These are phyloP conservation scores for Amphibalanus amphitrite DNA, from an alignment of 1,140 invertebrate species.

Conservation along the genomic window DNA sequence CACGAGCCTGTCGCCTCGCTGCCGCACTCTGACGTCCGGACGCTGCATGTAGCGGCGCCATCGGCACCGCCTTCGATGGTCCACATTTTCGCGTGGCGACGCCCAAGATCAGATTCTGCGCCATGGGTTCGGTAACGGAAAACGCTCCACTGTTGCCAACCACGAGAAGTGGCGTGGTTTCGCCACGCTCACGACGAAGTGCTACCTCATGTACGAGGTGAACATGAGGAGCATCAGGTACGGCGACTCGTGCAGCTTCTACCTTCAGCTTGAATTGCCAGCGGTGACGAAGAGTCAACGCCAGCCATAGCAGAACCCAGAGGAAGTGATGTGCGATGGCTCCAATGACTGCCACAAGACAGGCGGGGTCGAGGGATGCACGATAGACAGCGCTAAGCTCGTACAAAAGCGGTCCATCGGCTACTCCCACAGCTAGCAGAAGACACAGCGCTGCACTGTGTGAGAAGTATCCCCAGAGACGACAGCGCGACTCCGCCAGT, in stretches of 20 bases:
- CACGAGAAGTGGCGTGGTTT: slow-evolving; percentile 41
- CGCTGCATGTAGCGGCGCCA: neutral
- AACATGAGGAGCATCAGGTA: slow-evolving; percentile 39
- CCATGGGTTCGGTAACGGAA: slow-evolving; percentile 42
- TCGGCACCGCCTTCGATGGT: neutral
- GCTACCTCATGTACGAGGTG: slow-evolving; percentile 39
- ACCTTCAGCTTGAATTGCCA: slow-evolving; percentile 60
- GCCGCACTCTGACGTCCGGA: too few species aligned
- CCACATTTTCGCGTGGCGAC: slow-evolving; percentile 23
- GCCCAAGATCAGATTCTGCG: slow-evolving; percentile 49
- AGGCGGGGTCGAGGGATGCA: slow-evolving; percentile 48
- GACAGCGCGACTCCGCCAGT: slow-evolving; percentile 17
- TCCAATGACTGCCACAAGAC: slow-evolving; percentile 46
- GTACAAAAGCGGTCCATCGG: slow-evolving; percentile 55
- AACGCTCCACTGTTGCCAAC: slow-evolving; percentile 52
- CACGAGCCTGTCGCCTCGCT: too few species aligned
- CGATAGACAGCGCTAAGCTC: slow-evolving; percentile 60
- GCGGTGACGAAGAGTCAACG: slow-evolving; percentile 50
- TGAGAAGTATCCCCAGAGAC: slow-evolving; percentile 49
- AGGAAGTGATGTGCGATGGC: slow-evolving; percentile 49
- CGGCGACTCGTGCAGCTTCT: slow-evolving; percentile 36
- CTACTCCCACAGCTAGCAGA: slow-evolving; percentile 50
- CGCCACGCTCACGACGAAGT: slow-evolving; percentile 22
- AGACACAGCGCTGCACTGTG: slow-evolving; percentile 59
- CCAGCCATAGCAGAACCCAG: slow-evolving; percentile 59